These are phyloP conservation scores for Mesoclemmys tuberculata DNA, from an alignment of 2,113 vertebrate species.

Conservation along the genomic window DNA sequence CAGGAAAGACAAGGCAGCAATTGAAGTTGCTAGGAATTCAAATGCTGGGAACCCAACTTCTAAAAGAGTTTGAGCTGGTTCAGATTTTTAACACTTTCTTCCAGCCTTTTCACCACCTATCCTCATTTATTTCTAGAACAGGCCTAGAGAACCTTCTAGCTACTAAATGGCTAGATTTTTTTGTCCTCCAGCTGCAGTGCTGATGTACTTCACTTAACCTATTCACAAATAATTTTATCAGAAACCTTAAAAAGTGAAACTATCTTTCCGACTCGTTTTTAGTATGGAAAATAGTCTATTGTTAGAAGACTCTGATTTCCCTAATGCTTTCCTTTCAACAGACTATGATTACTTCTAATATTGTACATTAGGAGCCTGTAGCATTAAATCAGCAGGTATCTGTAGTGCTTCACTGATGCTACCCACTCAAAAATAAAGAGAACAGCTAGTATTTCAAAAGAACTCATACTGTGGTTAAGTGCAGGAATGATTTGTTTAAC, in stretches of 20 bases:
- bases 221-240: background rate
- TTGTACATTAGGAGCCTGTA: background rate
- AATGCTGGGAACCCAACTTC: background rate
- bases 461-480: background rate
- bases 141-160: background rate
- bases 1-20: background rate
- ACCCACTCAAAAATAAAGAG: background rate
- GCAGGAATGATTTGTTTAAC: constrained; percentile 8
- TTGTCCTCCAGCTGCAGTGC: background rate
- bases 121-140: background rate
- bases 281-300: background rate
- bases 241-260: background rate
- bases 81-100: background rate
- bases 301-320: background rate
- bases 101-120: background rate
- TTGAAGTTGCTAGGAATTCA: background rate
- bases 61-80: background rate
- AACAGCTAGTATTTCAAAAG: background rate
- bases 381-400: background rate
- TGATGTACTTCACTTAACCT: background rate
- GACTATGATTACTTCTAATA: background rate
- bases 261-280: background rate
- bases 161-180: background rate
- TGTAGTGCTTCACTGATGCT: background rate
- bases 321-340: background rate